phyloP scores from a whole-genome alignment of 2,888 invertebrate genomes.

The Lycocerus yunnanus region DNA sequence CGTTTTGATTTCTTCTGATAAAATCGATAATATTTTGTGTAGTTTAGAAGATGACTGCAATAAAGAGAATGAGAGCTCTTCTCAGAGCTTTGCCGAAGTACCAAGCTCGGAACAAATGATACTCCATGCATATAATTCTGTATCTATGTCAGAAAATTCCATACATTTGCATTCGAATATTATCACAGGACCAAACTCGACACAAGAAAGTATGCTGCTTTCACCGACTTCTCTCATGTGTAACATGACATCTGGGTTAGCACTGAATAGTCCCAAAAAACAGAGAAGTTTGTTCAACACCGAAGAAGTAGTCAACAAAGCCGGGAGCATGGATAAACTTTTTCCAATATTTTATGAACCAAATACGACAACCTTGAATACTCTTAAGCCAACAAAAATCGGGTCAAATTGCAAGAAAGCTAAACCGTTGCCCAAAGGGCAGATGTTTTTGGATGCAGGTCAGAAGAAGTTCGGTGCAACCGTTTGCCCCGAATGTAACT shows the following conservation, averaged over 20 bases:
- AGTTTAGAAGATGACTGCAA: constrained; percentile 53
- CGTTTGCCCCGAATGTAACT: constrained; percentile 74
- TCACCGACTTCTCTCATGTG: constrained; percentile 60
- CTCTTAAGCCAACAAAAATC: constrained; percentile 21
- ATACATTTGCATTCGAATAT: constrained; percentile 37
- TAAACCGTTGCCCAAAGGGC: constrained; percentile 62
- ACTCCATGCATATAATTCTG: constrained; percentile 39
- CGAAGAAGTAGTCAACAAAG: constrained; percentile 30
- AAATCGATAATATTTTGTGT: constrained; percentile 38
- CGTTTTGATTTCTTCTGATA: constrained; percentile 37
- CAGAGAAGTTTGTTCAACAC: constrained; percentile 14
- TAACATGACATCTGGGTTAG: constrained; percentile 58
- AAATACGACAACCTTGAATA: constrained; percentile 23
- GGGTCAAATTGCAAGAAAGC: constrained; percentile 28
- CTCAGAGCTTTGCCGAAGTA: background rate
- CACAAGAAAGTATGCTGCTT: constrained; percentile 37
- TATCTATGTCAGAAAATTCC: constrained; percentile 42
- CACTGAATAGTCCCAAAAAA: constrained; percentile 57
- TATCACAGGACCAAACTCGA: background rate
- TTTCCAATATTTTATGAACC: constrained; percentile 57
- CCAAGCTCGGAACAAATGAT: constrained; percentile 39
- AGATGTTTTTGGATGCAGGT: constrained; percentile 82
- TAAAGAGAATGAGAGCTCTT: constrained; percentile 41
- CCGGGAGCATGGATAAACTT: constrained; percentile 44
- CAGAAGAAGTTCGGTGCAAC: constrained; percentile 79